These are phyloP conservation scores for Escarpia spicata DNA, from an alignment of 2,888 invertebrate species.

Conservation along the genomic window DNA sequence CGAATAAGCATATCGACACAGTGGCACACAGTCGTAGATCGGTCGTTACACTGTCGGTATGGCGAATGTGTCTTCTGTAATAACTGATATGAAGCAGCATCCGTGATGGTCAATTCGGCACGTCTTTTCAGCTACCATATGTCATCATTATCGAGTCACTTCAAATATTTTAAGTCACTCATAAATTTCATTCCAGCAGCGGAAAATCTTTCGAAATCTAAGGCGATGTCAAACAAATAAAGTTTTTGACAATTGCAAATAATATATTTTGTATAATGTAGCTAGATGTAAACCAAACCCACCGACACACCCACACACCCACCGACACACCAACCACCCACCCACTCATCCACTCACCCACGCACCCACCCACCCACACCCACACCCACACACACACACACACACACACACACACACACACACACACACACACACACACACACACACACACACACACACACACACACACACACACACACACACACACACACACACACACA, in stretches of 20 bases:
- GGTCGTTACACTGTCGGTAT: background rate
- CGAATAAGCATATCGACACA: slow-evolving; percentile 2
- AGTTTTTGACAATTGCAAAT: background rate
- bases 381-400: background rate
- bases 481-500: no score
- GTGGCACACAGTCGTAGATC: background rate
- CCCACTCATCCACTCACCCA: background rate
- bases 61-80: background rate
- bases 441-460: no score
- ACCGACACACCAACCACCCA: background rate
- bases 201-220: no score
- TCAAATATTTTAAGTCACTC: no score
- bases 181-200: no score
- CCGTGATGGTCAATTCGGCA: background rate
- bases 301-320: no score
- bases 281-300: background rate
- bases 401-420: background rate
- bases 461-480: no score
- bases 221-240: no score
- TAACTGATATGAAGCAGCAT: background rate
- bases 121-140: background rate
- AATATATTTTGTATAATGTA: background rate
- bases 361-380: background rate
- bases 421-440: no score
- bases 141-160: background rate